Evolutionary conservation across 2,888 invertebrate species (phyloP).

Genomic region (Euphydryas editha): DNA sequence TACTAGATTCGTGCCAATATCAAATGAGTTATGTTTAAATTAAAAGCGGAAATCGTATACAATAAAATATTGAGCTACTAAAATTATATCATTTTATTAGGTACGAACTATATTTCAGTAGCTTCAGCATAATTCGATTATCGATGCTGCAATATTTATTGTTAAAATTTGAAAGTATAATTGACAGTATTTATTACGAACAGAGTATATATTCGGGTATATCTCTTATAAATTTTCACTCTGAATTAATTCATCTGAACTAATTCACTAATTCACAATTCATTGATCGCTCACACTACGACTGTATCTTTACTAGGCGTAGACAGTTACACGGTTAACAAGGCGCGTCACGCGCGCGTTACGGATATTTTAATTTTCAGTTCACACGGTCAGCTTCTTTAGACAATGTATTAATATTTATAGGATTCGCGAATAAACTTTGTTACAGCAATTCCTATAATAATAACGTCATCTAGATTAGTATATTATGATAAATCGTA

Average conservation of each 20-base stretch:
- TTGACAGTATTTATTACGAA: too few species aligned
- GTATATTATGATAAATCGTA: not conserved
- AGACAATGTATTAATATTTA: slow-evolving; percentile 73
- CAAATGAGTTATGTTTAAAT: slow-evolving; percentile 16
- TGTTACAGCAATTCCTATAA: slow-evolving; percentile 41
- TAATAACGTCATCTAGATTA: slow-evolving; percentile 37
- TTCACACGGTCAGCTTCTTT: slow-evolving; percentile 74
- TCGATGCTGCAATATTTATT: too few species aligned
- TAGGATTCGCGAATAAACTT: slow-evolving; percentile 43
- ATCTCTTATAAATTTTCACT: not conserved
- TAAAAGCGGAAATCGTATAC: not conserved
- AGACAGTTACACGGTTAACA: slow-evolving; percentile 52
- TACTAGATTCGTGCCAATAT: slow-evolving; percentile 19
- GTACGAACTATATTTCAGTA: too few species aligned
- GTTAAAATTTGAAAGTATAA: too few species aligned
- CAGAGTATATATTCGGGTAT: too few species aligned
- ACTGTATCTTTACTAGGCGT: slow-evolving; percentile 24
- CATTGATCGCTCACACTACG: slow-evolving; percentile 13
- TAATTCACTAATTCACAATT: slow-evolving; percentile 15
- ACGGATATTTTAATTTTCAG: slow-evolving; percentile 80
- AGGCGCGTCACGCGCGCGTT: slow-evolving; percentile 67
- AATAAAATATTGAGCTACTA: not conserved
- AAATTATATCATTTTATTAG: too few species aligned
- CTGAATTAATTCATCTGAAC: too few species aligned
- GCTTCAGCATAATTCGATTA: too few species aligned